Percentiles rank a stretch among this genome's conserved stretches.
Conservation (phyloP, 2,888 invertebrate genomes). For the Agrotis clavis region DNA sequence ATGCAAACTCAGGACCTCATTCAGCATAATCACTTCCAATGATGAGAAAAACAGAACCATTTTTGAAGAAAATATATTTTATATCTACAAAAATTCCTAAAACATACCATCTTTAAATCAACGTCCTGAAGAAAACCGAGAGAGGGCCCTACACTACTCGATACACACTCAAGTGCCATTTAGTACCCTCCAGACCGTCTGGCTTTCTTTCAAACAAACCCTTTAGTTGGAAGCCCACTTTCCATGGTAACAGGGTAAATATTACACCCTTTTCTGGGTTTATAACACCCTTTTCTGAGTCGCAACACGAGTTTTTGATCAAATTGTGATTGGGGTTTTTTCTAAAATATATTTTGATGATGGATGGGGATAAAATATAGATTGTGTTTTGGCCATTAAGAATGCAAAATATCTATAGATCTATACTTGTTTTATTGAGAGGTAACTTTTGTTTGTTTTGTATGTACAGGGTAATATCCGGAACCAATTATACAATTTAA, state of each 20-base stretch:
- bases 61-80: too few relatives aligned
- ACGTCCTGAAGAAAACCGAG: conserved; percentile 10
- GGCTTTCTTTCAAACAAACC: conserved; percentile 8
- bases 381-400: too few relatives aligned
- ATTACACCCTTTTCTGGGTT: not conserved
- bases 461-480: too few relatives aligned
- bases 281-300: too few relatives aligned
- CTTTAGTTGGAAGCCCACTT: conserved; percentile 28
- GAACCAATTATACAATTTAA: too few relatives aligned
- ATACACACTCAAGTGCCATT: conserved; percentile 45
- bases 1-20: too few relatives aligned
- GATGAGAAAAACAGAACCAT: too few relatives aligned
- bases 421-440: too few relatives aligned
- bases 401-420: too few relatives aligned
- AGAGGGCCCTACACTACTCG: conserved; percentile 26
- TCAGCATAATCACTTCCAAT: too few relatives aligned
- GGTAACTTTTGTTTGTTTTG: too few relatives aligned
- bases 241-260: conserved; percentile 29
- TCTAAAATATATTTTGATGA: not conserved
- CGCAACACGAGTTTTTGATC: not conserved
- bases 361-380: not conserved
- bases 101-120: not conserved
- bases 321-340: not conserved
- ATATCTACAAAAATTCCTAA: not conserved
- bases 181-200: conserved; percentile 25